Percentiles rank a stretch among this genome's conserved stretches.
Evolutionary conservation across 2,888 invertebrate species (phyloP).

Genomic region (Aphidoletes aphidimyza): DNA sequence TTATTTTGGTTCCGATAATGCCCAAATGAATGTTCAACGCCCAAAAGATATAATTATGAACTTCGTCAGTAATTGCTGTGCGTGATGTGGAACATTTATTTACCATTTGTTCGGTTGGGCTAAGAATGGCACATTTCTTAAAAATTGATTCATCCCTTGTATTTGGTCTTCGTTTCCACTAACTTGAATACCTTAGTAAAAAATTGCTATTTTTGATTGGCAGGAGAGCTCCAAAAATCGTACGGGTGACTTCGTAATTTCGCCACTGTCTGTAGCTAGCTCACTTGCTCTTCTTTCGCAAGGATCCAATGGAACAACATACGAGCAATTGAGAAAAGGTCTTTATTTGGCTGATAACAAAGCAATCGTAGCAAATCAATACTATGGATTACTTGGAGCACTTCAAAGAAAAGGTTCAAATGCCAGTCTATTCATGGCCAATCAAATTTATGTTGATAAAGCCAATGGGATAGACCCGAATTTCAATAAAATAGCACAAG

Average conservation of each 20-base stretch:
- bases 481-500: slow-evolving; percentile 69
- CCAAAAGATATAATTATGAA: too few species aligned
- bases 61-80: too few species aligned
- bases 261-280: slow-evolving; percentile 79
- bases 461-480: slow-evolving; percentile 68
- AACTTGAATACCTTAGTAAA: too few species aligned
- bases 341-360: neutral
- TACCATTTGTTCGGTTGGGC: too few species aligned
- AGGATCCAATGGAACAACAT: slow-evolving; percentile 71
- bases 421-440: slow-evolving; percentile 71
- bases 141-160: too few species aligned
- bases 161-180: too few species aligned
- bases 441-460: slow-evolving; percentile 74
- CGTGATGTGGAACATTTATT: too few species aligned
- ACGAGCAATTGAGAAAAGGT: neutral
- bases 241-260: slow-evolving; percentile 74
- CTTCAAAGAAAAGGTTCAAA: slow-evolving; percentile 59
- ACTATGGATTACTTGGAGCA: neutral
- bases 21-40: too few species aligned
- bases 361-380: neutral
- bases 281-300: slow-evolving; percentile 78
- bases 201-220: too few species aligned
- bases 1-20: too few species aligned
- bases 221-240: too few species aligned
- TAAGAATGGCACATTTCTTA: too few species aligned